Base-by-base conservation (phyloP, 2,113 vertebrate genomes). In the Monarcha castaneiventris region DNA sequence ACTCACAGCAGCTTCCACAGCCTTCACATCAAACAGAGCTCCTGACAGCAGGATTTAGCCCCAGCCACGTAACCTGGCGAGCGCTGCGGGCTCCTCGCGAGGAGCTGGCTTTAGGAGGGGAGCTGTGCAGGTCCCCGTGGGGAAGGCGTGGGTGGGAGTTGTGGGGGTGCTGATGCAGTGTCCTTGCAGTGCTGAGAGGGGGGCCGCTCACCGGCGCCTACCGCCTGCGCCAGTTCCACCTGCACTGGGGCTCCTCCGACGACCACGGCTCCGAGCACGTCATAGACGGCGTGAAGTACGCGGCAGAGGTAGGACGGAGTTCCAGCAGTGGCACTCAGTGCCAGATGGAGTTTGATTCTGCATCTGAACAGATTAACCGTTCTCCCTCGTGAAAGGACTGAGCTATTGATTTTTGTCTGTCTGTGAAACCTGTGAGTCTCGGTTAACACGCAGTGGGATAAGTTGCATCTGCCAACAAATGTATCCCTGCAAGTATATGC, bases 221-320 rank as follows among this genome's bases (percentile, higher is more conserved):
- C 98, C 98, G 99, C 77, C 99, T 99, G 80, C 99, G 99, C 52
- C 99, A 99, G 96, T 98, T 99, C 68, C 99, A 99, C 95, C 98
- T 99, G 94, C 99, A 99, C 94, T 99, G 99, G 99, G 99, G 99
- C 25, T 97, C 97, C 4, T 95, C 97, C 1, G 98, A 99, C 46
- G 96, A 98, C 44, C 98, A 97, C 2, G 99, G 99, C 91, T 99
- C 99, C 4, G 99, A 99, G 88, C 99, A 99, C 76, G 97, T 98
- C 2, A 97, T 99, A 90, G 97, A 98, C 37, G 98, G 99, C 44
- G 98, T 97, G 93, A 98, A 97, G 90, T 99, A 98, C 11, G 98
- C 99, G 5, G 98, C 98, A 16, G 99, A 99, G 98, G 99, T 99
- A 97, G 76, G 95, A 73, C 15, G 29, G 23, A 4, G 6, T 78